Base-by-base conservation (phyloP, 2,888 invertebrate species). In the Pardosa pseudoannulata region DNA sequence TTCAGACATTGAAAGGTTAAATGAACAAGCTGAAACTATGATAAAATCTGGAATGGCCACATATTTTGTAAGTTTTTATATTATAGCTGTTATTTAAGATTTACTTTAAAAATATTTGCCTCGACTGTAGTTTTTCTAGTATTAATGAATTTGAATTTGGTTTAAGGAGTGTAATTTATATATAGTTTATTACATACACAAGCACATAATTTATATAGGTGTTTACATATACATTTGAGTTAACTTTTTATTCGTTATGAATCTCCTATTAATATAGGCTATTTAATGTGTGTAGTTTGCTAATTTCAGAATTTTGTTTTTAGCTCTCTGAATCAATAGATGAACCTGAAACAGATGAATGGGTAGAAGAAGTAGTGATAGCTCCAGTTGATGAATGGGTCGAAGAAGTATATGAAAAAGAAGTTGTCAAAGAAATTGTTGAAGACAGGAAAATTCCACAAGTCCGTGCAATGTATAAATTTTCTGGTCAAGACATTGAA, bases 321-420 rank as follows among this genome's bases (percentile, higher is more conserved):
- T 19, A 87, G 86, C 76, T 87, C 1, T 79, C 86, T 39, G 86
- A 87, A 65, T 7, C 79, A 19, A 28, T 78, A 28, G 67, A 79
- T 32, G 88, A 88, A 36, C 88, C 86, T 32, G 91, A 90, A n/a
- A 90, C 90, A 80, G 91, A 96, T 89, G 95, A 95, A 91, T 94
- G 94, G 94, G 94, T 94, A 64, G 95, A 95, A 90, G 96, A 96
- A 91, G 94, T 95, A 0, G 93, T 96, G 0, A 94, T 95, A 0
- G 93, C 96, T 0, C 97, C 97, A 7, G 95, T 96, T 71, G 97
- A 98, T 90, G 95, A 97, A 16, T 97, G 96, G 95, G 97, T 97
- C 90, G 98, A 98, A 90, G 97, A 97, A 91, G 94, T 96, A 0
- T 94, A 96, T 0, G 97, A 98, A 91, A 93, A 95, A 65, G 93